A percentile compares a stretch with the other conserved stretches of the same genome.
Conservation (phyloP, 64 coral and sea anemone genomes). For the Montipora foliosa region DNA sequence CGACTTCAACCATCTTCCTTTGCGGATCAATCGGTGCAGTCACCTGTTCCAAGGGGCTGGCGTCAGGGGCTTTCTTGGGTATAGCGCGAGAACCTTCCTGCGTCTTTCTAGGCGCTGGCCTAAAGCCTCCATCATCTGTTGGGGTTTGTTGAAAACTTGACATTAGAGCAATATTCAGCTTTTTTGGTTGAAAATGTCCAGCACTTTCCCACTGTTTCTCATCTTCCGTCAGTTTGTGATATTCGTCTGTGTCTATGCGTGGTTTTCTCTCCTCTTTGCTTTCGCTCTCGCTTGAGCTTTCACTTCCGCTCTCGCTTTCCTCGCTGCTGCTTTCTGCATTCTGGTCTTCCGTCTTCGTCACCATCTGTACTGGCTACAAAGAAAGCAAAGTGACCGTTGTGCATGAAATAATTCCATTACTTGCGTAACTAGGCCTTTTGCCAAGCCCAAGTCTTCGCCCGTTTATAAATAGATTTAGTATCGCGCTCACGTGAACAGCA, state of each 20-base stretch:
- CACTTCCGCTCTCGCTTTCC: background rate
- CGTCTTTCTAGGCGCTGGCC: background rate
- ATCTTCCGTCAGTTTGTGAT: slow-evolving; percentile 21
- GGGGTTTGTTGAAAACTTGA: slow-evolving; percentile 24
- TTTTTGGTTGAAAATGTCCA: slow-evolving; percentile 37
- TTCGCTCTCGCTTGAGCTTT: background rate
- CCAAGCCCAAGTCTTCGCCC: background rate
- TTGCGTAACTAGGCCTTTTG: too few species aligned
- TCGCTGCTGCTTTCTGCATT: slow-evolving; percentile 8
- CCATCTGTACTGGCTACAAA: background rate
- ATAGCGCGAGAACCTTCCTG: background rate
- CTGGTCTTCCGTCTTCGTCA: background rate
- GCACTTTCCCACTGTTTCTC: slow-evolving; percentile 35
- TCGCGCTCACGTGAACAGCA: background rate
- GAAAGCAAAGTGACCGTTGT: background rate
- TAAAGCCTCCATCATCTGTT: background rate
- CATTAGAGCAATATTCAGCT: slow-evolving; percentile 27
- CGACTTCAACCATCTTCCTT: background rate
- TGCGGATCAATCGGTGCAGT: background rate
- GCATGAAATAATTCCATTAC: too few species aligned
- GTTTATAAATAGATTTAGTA: too few species aligned
- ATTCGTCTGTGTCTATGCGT: slow-evolving; percentile 16
- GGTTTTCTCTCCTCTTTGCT: slow-evolving; percentile 32
- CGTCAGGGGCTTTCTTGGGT: background rate
- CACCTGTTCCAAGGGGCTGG: background rate